A percentile compares a stretch with the other conserved stretches of the same genome.
phyloP scores from a whole-genome alignment of 2,888 invertebrate genomes.

The Trilocha varians region DNA sequence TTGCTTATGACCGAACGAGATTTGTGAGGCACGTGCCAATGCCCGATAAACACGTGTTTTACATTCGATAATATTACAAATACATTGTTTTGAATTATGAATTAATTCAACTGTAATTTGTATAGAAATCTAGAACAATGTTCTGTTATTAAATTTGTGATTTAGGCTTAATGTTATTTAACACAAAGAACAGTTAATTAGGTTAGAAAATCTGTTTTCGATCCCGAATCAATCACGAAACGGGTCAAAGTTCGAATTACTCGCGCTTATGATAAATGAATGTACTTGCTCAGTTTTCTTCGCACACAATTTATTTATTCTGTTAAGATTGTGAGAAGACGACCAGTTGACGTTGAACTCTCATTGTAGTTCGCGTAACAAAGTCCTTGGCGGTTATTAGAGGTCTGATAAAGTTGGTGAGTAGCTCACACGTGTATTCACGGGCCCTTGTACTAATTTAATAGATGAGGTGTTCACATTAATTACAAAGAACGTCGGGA shows the following conservation, averaged over 20 bases:
- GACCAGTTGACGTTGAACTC: constrained; percentile 32
- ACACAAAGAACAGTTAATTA: background rate
- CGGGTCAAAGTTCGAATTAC: constrained; percentile 28
- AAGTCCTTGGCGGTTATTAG: constrained; percentile 12
- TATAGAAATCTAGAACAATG: background rate
- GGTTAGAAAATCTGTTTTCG: constrained; percentile 2
- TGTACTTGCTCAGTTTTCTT: constrained; percentile 64
- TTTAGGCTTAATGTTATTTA: background rate
- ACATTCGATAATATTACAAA: no score
- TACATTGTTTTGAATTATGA: no score
- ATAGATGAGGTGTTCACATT: constrained; percentile 72
- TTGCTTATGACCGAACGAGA: background rate
- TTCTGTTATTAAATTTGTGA: background rate
- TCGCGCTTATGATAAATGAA: constrained; percentile 59
- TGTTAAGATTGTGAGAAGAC: constrained; percentile 47
- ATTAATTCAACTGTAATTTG: no score
- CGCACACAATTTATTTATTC: constrained; percentile 66
- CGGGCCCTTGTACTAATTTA: constrained; percentile 66
- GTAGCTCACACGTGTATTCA: constrained; percentile 50
- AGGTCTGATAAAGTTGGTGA: constrained; percentile 38
- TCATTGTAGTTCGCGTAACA: constrained; percentile 4
- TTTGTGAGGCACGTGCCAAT: background rate
- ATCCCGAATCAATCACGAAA: constrained; percentile 34
- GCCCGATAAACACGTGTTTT: background rate
- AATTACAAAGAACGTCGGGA: constrained; percentile 70